Conservation (phyloP, 1,140 invertebrate species). For the Sitophilus oryzae region DNA sequence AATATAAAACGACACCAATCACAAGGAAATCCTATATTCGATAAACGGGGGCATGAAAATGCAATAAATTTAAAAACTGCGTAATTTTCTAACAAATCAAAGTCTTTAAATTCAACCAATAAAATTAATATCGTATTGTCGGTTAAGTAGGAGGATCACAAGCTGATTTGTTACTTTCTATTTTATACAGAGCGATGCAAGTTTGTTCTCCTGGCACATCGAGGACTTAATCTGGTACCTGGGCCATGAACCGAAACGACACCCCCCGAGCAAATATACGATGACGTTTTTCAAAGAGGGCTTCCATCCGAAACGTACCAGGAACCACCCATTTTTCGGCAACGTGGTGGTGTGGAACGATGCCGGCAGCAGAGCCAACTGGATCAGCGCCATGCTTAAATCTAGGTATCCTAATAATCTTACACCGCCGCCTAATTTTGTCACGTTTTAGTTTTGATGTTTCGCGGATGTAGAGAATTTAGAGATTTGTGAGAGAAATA, state of each 20-base stretch:
- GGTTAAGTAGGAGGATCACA: too few species aligned
- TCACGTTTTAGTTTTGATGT: too few species aligned
- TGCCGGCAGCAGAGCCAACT: conserved; percentile 64
- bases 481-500: too few species aligned
- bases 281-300: conserved; percentile 70
- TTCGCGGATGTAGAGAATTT: too few species aligned
- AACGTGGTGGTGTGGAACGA: conserved; percentile 66
- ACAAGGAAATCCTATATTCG: too few species aligned
- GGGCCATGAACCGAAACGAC: conserved; percentile 72
- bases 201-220: conserved; percentile 65
- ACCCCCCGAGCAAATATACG: conserved; percentile 70
- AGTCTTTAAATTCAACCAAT: too few species aligned
- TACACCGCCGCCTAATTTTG: conserved; percentile 26
- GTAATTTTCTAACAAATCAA: too few species aligned
- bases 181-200: conserved; percentile 51
- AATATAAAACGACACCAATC: too few species aligned
- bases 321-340: conserved; percentile 72
- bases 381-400: conserved; percentile 68
- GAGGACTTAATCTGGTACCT: conserved; percentile 77
- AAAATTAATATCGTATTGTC: too few species aligned
- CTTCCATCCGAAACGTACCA: conserved; percentile 61
- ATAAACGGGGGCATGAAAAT: too few species aligned
- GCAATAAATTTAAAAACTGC: too few species aligned
- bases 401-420: conserved; percentile 51
- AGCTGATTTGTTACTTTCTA: too few species aligned